Percentiles rank a stretch among this genome's conserved stretches.
Conservation (phyloP, 2,888 invertebrate genomes). For the Bugulina stolonifera region DNA sequence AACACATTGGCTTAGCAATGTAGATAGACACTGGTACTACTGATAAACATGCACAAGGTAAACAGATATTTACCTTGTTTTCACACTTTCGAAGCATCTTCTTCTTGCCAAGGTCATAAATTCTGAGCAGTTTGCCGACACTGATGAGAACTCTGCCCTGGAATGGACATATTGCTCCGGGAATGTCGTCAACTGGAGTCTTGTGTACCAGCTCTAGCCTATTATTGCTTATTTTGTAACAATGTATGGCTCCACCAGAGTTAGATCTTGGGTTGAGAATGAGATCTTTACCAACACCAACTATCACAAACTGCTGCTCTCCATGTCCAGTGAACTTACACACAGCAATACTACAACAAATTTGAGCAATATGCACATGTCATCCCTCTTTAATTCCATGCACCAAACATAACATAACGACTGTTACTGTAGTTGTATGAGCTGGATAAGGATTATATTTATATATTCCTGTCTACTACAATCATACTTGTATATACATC, state of each 20-base stretch:
- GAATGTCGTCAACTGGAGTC: conserved; percentile 86
- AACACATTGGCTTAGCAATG: no score
- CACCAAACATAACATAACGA: no score
- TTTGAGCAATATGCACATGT: no score
- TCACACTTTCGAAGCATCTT: conserved; percentile 95
- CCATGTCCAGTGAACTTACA: conserved; percentile 69
- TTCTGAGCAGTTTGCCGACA: conserved; percentile 80
- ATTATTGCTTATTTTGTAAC: conserved; percentile 71
- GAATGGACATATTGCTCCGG: conserved; percentile 55
- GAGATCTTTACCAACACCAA: conserved; percentile 86
- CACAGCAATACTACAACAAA: conserved; percentile 63
- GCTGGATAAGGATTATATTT: no score
- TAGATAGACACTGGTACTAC: no score
- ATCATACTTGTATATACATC: no score
- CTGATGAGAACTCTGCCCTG: conserved; percentile 87
- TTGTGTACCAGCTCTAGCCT: conserved; percentile 85
- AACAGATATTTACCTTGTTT: conserved; percentile 72
- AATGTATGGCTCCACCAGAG: conserved; percentile 76
- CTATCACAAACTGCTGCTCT: conserved; percentile 65
- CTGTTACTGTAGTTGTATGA: no score
- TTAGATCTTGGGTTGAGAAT: conserved; percentile 80
- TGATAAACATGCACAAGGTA: no score
- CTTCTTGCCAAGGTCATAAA: conserved; percentile 94
- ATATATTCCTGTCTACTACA: no score
- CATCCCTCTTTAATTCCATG: no score